phyloP scores from a whole-genome alignment of 2,797 vertebrate genomes.

The Dromococcyx pavoninus region DNA sequence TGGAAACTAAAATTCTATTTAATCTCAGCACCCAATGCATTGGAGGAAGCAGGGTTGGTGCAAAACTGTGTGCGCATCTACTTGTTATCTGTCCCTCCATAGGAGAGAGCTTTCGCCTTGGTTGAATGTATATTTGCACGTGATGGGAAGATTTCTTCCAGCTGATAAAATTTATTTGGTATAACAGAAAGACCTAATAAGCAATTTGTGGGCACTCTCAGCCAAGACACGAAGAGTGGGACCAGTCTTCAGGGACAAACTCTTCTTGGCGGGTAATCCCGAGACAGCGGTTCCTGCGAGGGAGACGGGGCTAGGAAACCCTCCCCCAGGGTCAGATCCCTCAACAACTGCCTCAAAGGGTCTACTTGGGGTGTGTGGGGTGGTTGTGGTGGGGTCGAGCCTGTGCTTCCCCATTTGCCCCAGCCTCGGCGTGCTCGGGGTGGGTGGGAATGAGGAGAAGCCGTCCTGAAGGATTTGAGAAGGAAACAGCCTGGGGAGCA shows the following conservation, averaged over 20 bases:
- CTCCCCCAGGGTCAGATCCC: no score
- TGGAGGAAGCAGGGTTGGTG: accelerated
- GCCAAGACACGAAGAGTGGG: accelerated
- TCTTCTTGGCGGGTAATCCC: accelerated
- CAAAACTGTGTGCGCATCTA: neutral
- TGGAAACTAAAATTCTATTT: neutral
- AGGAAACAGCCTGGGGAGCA: neutral
- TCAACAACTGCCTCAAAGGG: no score
- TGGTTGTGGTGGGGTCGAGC: neutral
- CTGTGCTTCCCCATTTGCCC: neutral
- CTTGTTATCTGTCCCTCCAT: accelerated
- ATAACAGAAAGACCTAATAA: accelerated
- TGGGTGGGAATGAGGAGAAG: neutral
- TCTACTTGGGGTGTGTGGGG: neutral
- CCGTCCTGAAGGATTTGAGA: accelerated
- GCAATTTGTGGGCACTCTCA: accelerated
- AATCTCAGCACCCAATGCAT: accelerated
- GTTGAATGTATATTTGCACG: accelerated
- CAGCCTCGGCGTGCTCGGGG: neutral
- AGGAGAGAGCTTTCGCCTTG: neutral
- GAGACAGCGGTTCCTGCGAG: accelerated
- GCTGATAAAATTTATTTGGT: neutral
- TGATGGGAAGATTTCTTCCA: neutral
- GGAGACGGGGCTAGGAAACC: neutral
- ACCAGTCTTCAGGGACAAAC: neutral